Conservation (phyloP, 2,797 vertebrate genomes). For the Dicrostonyx torquatus region DNA sequence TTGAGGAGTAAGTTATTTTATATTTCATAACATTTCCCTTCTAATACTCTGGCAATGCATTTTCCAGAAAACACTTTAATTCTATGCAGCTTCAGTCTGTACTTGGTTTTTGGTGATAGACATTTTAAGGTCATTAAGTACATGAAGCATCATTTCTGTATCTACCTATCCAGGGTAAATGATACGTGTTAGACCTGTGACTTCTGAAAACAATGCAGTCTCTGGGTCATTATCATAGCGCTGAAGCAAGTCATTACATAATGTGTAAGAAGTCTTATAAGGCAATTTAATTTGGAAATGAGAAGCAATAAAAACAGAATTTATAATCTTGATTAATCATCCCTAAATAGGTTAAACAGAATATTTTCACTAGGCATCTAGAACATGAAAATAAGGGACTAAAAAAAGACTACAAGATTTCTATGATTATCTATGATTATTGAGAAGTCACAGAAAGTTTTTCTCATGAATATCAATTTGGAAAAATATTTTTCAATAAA, state of each 20-base stretch:
- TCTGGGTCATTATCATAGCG: not conserved
- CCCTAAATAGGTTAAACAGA: slow-evolving; percentile 27
- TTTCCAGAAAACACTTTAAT: slow-evolving; percentile 42
- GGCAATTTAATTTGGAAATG: slow-evolving; percentile 54
- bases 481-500: not conserved
- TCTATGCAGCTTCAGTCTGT: not conserved
- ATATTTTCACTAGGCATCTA: slow-evolving; percentile 18
- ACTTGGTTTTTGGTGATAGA: slow-evolving; percentile 44
- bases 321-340: slow-evolving; percentile 37
- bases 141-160: not conserved
- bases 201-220: not conserved
- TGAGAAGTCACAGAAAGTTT: not conserved
- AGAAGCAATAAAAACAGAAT: slow-evolving; percentile 20
- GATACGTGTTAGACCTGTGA: not conserved
- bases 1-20: slow-evolving; percentile 51
- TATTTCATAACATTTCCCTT: not conserved
- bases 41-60: not conserved
- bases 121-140: slow-evolving; percentile 37
- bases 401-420: not conserved
- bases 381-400: slow-evolving; percentile 7
- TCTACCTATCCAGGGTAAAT: not conserved
- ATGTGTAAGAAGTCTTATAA: not conserved
- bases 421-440: not conserved
- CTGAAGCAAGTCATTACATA: not conserved
- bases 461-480: not conserved